Evolutionary conservation across 2,113 vertebrate genomes (phyloP).

Genomic region (Tachysurus fulvidraco): DNA sequence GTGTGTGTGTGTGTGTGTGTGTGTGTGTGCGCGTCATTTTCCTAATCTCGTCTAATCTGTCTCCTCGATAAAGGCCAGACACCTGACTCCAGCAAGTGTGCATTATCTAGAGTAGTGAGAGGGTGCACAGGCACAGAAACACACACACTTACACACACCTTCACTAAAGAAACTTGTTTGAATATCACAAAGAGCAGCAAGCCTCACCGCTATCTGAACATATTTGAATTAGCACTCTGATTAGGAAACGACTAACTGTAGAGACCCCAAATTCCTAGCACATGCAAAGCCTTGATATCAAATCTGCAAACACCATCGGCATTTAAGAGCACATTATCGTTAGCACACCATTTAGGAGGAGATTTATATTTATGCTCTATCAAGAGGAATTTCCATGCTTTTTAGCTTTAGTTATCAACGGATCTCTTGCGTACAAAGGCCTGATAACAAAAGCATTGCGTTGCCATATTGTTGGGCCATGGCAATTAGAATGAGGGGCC

Average conservation of each 20-base stretch:
- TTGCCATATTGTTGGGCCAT: slow-evolving; percentile 52
- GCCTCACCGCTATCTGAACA: slow-evolving; percentile 38
- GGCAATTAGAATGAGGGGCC: slow-evolving; percentile 57
- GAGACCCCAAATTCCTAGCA: slow-evolving; percentile 67
- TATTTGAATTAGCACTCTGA: slow-evolving; percentile 69
- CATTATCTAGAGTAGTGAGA: slow-evolving; percentile 82
- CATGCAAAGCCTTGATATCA: slow-evolving; percentile 66
- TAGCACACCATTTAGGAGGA: slow-evolving; percentile 60
- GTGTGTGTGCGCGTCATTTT: slow-evolving; percentile 39
- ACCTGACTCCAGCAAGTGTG: slow-evolving; percentile 80
- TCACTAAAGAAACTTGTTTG: slow-evolving; percentile 73
- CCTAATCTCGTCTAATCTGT: slow-evolving; percentile 79
- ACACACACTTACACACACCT: slow-evolving; percentile 51
- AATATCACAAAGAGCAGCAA: slow-evolving; percentile 73
- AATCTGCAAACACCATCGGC: slow-evolving; percentile 67
- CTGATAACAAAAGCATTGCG: slow-evolving; percentile 57
- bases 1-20: slow-evolving; percentile 21
- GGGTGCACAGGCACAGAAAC: slow-evolving; percentile 64
- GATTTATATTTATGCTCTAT: slow-evolving; percentile 66
- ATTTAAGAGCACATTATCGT: slow-evolving; percentile 72
- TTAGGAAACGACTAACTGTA: slow-evolving; percentile 68
- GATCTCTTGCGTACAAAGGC: slow-evolving; percentile 62
- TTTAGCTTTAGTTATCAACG: slow-evolving; percentile 71
- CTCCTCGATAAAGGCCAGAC: slow-evolving; percentile 83
- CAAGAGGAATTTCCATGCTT: slow-evolving; percentile 69